Percentiles rank a stretch among this genome's conserved stretches.
phyloP scores from a whole-genome alignment of 2,888 invertebrate species.

The Deladenus siricidicola region DNA sequence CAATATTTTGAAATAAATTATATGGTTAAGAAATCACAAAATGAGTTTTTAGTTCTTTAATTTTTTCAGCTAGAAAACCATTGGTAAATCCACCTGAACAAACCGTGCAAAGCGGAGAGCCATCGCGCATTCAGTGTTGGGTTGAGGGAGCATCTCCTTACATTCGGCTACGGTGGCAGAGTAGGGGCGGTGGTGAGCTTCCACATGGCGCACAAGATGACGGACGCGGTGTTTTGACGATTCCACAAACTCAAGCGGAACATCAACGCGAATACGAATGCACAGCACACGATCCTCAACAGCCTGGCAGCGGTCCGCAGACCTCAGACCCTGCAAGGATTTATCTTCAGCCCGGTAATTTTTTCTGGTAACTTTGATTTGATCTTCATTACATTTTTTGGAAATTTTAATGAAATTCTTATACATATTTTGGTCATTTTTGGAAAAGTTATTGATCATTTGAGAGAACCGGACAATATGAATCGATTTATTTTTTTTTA shows the following conservation, averaged over 20 bases:
- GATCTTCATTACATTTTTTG: background rate
- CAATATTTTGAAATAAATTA: background rate
- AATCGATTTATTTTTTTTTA: no score
- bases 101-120: constrained; percentile 64
- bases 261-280: constrained; percentile 50
- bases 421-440: no score
- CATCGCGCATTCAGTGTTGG: constrained; percentile 63
- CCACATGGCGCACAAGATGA: constrained; percentile 45
- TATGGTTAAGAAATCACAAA: background rate
- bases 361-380: background rate
- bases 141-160: constrained; percentile 47
- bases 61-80: constrained; percentile 19
- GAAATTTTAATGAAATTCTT: no score
- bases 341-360: background rate
- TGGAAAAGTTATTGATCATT: no score
- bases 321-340: constrained; percentile 5
- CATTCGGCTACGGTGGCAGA: constrained; percentile 40
- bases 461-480: no score
- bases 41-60: background rate
- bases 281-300: constrained; percentile 37
- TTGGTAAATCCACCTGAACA: constrained; percentile 60
- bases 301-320: constrained; percentile 7
- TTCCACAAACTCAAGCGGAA: constrained; percentile 36
- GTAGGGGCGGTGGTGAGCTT: constrained; percentile 36
- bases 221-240: constrained; percentile 29